Evolutionary conservation across 30 jellyfish, hydroid and myxozoan genomes (phyloP).

Genomic region (Aurelia aurita): DNA sequence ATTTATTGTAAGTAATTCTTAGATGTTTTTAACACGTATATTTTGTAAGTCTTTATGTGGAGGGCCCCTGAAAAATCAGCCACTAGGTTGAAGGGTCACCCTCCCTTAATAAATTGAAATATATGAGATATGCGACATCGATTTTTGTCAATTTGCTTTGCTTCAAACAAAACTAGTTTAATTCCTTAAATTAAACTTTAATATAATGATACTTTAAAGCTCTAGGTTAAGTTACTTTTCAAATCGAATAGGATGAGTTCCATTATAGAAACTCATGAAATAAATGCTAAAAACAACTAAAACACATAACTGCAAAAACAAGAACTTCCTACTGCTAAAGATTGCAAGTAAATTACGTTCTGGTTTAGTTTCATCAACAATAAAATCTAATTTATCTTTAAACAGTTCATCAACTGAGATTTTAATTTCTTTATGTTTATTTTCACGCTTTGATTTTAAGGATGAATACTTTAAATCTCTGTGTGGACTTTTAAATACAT

Average conservation of each 20-base stretch:
- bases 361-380: constrained; percentile 31
- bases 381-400: constrained; percentile 52
- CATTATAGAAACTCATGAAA: constrained; percentile 56
- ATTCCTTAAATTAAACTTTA: no score
- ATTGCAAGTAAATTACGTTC: background rate
- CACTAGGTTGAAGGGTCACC: no score
- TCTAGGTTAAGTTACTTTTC: background rate
- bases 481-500: constrained; percentile 56
- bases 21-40: no score
- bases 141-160: no score
- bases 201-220: no score
- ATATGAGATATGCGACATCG: no score
- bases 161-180: no score
- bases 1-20: no score
- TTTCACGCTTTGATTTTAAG: background rate
- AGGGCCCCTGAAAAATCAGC: no score
- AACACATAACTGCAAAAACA: constrained; percentile 55
- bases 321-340: constrained; percentile 45
- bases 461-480: background rate
- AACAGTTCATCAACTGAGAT: constrained; percentile 56
- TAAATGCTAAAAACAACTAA: constrained; percentile 41
- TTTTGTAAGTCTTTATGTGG: no score
- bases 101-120: no score
- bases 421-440: constrained; percentile 45
- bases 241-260: constrained; percentile 6